Percentiles rank a stretch among this genome's conserved stretches.
phyloP scores from a whole-genome alignment of 2,888 invertebrate species.

The Shargacucullia verbasci region DNA sequence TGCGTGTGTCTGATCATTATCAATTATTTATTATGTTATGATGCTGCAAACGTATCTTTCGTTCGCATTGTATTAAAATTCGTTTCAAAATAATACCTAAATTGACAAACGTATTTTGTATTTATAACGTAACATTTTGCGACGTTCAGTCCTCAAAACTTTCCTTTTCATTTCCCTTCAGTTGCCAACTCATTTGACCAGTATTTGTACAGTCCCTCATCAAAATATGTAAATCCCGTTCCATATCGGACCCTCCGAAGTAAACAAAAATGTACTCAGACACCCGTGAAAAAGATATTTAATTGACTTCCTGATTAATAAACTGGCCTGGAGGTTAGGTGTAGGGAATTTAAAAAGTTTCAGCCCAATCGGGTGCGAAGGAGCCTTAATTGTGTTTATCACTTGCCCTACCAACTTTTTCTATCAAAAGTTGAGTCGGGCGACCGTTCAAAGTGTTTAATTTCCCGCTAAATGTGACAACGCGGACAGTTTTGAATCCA shows the following conservation, averaged over 20 bases:
- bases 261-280: slow-evolving; percentile 63
- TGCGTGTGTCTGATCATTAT: too few relatives aligned
- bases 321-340: slow-evolving; percentile 65
- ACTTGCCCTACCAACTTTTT: slow-evolving; percentile 78
- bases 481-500: slow-evolving; percentile 74
- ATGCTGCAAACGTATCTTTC: too few relatives aligned
- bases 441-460: slow-evolving; percentile 81
- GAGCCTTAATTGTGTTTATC: slow-evolving; percentile 83
- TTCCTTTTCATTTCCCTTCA: slow-evolving; percentile 38
- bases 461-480: slow-evolving; percentile 79
- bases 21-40: too few relatives aligned
- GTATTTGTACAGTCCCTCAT: slow-evolving; percentile 48
- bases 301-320: slow-evolving; percentile 76
- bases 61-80: too few relatives aligned
- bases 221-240: slow-evolving; percentile 59
- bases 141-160: slow-evolving; percentile 36
- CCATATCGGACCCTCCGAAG: slow-evolving; percentile 55
- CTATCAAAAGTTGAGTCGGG: slow-evolving; percentile 82
- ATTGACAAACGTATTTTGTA: background rate
- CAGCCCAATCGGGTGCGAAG: slow-evolving; percentile 71
- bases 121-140: slow-evolving; percentile 23
- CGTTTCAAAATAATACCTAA: too few relatives aligned
- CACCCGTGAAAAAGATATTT: slow-evolving; percentile 59
- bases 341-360: slow-evolving; percentile 73
- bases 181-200: slow-evolving; percentile 45